Evolutionary conservation across 2,888 invertebrate species (phyloP), one percentile per base, ranked within the genome.

Genomic region (Dorcus hopei): DNA sequence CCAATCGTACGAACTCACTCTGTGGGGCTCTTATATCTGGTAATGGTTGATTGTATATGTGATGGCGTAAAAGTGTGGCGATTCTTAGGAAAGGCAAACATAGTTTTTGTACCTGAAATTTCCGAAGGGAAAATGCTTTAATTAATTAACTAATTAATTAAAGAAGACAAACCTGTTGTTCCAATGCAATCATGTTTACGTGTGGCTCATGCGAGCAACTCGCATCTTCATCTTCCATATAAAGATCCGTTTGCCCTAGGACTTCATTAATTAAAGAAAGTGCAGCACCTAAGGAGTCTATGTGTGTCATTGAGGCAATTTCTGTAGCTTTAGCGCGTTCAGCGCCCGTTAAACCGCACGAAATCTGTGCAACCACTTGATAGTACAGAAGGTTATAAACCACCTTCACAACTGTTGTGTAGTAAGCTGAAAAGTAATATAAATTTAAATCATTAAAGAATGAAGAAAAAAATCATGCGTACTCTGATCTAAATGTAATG

Each of bases 371-470:
- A 63, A 95, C 85, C 49, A 93, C 88, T 83, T 96, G 95, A 77
- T 95, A 90, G 80, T 93, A 95, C 61, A 90, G 82, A 63, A 96
- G 83, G 77, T 95, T 93, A 82, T 93, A 97, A 65, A 95, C 83
- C 64, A 91, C 88, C 76, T 91, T 90, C 2, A 95, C 91, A 70
- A 95, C 87, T 74, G 90, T 89, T 1, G 90, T 90, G 80, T 92
- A 95, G 76, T 94, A 94, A 52, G 89, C 95, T 95, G 60, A 62
- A 61, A 38, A 52, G 38, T 19, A 19, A 8, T 9, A 6, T 3
- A 41, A n/a, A 41, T 11, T 5, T 26, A 4, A 5, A 7, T 6
- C 6, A 33, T 33, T 33, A 33, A 2, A 33, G 26, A 4, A 7
- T 33, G 4, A 6, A 33, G 26, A 33, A 33, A 33, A 7, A 33